Conservation (phyloP, 2,888 invertebrate genomes). For the Cantharis rustica region DNA sequence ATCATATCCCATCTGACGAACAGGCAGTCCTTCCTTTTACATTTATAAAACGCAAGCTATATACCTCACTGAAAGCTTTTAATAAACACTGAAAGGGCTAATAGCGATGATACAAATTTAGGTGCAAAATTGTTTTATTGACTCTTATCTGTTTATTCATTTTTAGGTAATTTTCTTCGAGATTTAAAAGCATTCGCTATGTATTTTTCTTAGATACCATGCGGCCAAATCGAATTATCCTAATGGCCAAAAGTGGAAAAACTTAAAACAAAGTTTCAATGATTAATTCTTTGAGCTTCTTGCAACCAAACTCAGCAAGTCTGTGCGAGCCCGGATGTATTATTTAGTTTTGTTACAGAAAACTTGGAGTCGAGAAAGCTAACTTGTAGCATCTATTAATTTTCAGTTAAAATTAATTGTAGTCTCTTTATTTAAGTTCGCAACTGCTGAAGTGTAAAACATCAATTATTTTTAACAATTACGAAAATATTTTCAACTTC, state of each 20-base stretch:
- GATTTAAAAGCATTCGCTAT: not conserved
- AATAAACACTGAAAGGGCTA: slow-evolving; percentile 16
- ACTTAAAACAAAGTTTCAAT: not conserved
- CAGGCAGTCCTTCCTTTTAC: slow-evolving; percentile 24
- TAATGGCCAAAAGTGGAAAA: not conserved
- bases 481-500: not conserved
- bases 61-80: slow-evolving; percentile 14
- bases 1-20: slow-evolving; percentile 32
- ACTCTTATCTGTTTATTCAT: not conserved
- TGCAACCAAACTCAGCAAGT: not conserved
- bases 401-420: not conserved
- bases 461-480: not conserved
- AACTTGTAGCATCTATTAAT: not conserved
- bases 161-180: not conserved
- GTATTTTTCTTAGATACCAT: not conserved
- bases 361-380: not conserved
- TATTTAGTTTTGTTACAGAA: not conserved
- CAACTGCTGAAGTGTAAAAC: not conserved
- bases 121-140: not conserved
- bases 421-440: not conserved
- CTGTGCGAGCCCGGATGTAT: not conserved
- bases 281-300: not conserved
- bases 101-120: slow-evolving; percentile 15
- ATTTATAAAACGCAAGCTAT: slow-evolving; percentile 20
- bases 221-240: not conserved